phyloP scores from a whole-genome alignment of 2,113 vertebrate genomes.

The Amblyornis subalaris region DNA sequence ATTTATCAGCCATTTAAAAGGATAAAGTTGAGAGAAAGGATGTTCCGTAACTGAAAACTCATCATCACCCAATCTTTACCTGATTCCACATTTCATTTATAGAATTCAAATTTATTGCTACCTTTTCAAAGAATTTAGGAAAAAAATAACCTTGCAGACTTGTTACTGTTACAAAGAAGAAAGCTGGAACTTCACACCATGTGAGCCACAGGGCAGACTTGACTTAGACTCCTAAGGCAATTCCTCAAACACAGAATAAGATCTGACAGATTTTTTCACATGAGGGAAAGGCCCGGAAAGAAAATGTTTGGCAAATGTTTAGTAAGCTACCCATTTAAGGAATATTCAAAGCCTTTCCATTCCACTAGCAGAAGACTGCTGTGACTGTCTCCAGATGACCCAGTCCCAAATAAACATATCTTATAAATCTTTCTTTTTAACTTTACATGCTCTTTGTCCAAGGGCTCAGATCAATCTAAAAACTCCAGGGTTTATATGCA shows the following conservation, averaged over 20 bases:
- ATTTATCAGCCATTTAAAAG: neutral
- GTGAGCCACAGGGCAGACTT: conserved; percentile 24
- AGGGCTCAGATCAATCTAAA: neutral
- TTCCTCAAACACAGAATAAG: conserved; percentile 50
- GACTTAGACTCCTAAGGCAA: conserved; percentile 45
- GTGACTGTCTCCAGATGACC: neutral
- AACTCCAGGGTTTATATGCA: neutral
- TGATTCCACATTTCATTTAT: neutral
- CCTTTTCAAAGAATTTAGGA: conserved; percentile 24
- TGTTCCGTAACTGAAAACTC: neutral
- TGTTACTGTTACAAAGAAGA: conserved; percentile 30
- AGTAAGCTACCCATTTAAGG: conserved; percentile 24
- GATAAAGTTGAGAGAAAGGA: neutral
- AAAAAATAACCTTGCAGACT: conserved; percentile 18
- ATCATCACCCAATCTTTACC: neutral
- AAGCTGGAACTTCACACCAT: conserved; percentile 12
- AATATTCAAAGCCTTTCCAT: conserved; percentile 13
- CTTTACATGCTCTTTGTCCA: neutral
- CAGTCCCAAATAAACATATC: neutral
- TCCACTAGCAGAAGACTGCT: neutral
- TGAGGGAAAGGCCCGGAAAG: conserved; percentile 31
- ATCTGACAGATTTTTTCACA: conserved; percentile 57
- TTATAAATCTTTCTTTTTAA: neutral
- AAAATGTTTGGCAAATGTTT: conserved; percentile 39
- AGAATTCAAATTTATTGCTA: neutral